A percentile compares a stretch with the other conserved stretches of the same genome.
Evolutionary conservation across 1,140 invertebrate genomes (phyloP).

Genomic region (Tetragonula clypearis): DNA sequence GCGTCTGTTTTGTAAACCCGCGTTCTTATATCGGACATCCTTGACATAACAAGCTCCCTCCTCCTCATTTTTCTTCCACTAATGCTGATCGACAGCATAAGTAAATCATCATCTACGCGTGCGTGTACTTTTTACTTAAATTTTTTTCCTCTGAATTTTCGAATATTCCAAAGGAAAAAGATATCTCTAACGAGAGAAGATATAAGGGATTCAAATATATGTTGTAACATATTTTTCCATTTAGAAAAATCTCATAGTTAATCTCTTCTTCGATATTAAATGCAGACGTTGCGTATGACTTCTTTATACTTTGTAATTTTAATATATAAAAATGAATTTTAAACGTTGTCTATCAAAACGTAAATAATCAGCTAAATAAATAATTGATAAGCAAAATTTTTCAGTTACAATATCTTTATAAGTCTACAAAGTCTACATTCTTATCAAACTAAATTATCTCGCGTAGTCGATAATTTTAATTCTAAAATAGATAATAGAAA

Average conservation of each 20-base stretch:
- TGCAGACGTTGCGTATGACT: neutral
- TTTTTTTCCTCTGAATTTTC: neutral
- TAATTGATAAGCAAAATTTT: neutral
- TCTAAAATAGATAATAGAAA: neutral
- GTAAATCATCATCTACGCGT: slow-evolving; percentile 27
- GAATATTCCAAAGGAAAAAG: neutral
- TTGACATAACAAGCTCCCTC: slow-evolving; percentile 63
- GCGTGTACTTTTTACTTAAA: slow-evolving; percentile 13
- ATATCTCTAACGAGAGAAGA: neutral
- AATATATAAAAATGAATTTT: neutral
- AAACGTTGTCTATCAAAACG: neutral
- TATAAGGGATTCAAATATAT: neutral
- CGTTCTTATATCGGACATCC: slow-evolving; percentile 60
- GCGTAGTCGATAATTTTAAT: neutral
- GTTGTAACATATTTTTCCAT: neutral
- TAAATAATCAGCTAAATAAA: neutral
- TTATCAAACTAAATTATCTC: too few species aligned
- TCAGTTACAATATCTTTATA: neutral
- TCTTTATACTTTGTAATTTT: neutral
- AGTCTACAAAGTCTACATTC: neutral
- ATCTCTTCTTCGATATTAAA: neutral
- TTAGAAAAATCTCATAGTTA: neutral
- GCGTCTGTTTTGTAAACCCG: slow-evolving; percentile 59
- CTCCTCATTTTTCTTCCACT: slow-evolving; percentile 51
- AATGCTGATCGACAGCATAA: slow-evolving; percentile 23